Evolutionary conservation across 2,113 vertebrate species (phyloP), one percentile per base, ranked within the genome.

Genomic region (Gracilinanus agilis): DNA sequence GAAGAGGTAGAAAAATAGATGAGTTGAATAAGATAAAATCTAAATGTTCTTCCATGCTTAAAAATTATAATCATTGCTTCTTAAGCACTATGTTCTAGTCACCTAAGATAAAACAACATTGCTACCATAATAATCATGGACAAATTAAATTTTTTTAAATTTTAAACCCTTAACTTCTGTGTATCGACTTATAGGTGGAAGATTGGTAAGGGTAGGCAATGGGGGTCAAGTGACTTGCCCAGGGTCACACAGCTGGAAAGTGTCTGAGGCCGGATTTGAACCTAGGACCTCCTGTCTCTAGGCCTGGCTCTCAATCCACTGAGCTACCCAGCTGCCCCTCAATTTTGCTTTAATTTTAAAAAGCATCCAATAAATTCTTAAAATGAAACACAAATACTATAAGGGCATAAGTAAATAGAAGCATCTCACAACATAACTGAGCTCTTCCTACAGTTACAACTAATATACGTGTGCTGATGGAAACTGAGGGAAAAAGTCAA

Each of bases 361-460:
- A 91, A 95, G 29, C 54, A 67, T 89, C 24, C 1, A 88, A 92
- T 44, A 92, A 0, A 89, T 56, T 83, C 54, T 53, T 92, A 56
- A 94, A 96, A 94, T 16, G 90, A 92, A 93, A 89, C 8, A 53
- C 13, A 94, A 95, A 61, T 3, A 40, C 1, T 40, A 49, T 49
- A 40, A 21, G n/a, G n/a, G 67, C 34, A 83, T 40, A 40, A 40
- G 67, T 40, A 40, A 94, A 53, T 24, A 95, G 3, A 91, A 34
- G 12, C 3, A 96, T 91, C 67, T 40, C 16, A 83, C 67, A 83
- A 40, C 1, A 55, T 96, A 90, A 89, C 24, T 0, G 90, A 96
- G 24, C 11, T 44, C 9, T 95, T 94, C 91, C 58, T 96, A 49
- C 90, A 75, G 53, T 90, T 93, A 34, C 53, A 92, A 95, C n/a